A percentile compares a stretch with the other conserved stretches of the same genome.
phyloP scores from a whole-genome alignment of 2,113 vertebrate genomes.

The Leuciscus idus region DNA sequence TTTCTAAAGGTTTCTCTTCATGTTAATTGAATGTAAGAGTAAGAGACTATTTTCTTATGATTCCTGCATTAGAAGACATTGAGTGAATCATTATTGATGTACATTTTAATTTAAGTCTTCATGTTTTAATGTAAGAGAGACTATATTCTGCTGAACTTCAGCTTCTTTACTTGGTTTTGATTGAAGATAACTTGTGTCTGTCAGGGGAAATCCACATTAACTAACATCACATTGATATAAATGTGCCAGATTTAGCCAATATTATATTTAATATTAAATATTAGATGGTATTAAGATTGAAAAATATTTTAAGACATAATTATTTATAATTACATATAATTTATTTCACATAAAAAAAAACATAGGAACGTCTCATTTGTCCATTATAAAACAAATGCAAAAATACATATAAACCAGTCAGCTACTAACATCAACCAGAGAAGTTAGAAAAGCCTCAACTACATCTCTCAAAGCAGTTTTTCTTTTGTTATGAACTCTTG shows the following conservation, averaged over 20 bases:
- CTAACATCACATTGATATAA: too few relatives aligned
- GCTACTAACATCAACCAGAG: not conserved
- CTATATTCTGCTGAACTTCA: not conserved
- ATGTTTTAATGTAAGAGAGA: not conserved
- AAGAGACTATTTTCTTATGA: too few relatives aligned
- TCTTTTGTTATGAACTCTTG: not conserved
- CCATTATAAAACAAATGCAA: not conserved
- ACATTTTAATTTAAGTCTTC: not conserved
- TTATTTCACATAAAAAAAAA: not conserved
- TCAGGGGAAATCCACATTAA: too few relatives aligned
- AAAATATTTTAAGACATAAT: not conserved
- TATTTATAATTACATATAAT: not conserved
- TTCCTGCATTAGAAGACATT: not conserved
- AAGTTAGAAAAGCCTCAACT: not conserved
- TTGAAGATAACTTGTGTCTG: too few relatives aligned
- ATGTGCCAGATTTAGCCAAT: not conserved
- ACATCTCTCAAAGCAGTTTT: conserved; percentile 8
- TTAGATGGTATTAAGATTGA: not conserved
- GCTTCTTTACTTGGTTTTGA: not conserved
- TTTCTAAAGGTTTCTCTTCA: too few relatives aligned
- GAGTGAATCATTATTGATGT: not conserved
- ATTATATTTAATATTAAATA: conserved; percentile 6
- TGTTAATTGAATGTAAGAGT: too few relatives aligned
- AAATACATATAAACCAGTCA: not conserved
- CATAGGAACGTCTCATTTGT: not conserved